phyloP scores from a whole-genome alignment of 2,888 invertebrate species.

The Cynaeus angustus region DNA sequence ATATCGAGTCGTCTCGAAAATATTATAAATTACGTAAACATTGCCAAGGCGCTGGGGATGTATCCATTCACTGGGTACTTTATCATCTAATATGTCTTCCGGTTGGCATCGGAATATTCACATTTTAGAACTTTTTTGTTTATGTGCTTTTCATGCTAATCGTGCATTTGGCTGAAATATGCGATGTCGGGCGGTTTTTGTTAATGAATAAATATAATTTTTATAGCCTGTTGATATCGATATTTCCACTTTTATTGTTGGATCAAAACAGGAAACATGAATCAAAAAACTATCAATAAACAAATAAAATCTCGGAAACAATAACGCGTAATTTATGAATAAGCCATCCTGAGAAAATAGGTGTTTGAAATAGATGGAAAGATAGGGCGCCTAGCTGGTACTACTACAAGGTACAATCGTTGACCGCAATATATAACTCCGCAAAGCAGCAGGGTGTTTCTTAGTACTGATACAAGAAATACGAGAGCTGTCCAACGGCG shows the following conservation, averaged over 20 bases:
- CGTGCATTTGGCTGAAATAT: slow-evolving; percentile 55
- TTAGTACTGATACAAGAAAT: slow-evolving; percentile 71
- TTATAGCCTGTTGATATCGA: slow-evolving; percentile 44
- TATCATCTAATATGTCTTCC: slow-evolving; percentile 69
- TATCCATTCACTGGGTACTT: slow-evolving; percentile 61
- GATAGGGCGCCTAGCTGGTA: slow-evolving; percentile 68
- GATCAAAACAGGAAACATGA: background rate
- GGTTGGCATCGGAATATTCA: slow-evolving; percentile 68
- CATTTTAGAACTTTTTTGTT: slow-evolving; percentile 67
- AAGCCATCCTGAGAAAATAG: slow-evolving; percentile 38
- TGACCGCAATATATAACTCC: slow-evolving; percentile 70
- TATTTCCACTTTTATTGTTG: slow-evolving; percentile 2
- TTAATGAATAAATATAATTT: slow-evolving; percentile 45
- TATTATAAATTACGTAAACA: slow-evolving; percentile 48
- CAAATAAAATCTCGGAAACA: slow-evolving; percentile 10
- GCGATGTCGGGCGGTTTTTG: slow-evolving; percentile 56
- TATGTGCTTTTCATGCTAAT: slow-evolving; percentile 66
- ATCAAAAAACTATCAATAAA: too few species aligned
- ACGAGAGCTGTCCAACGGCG: slow-evolving; percentile 70
- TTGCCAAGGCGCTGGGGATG: slow-evolving; percentile 59
- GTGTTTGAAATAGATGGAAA: slow-evolving; percentile 57
- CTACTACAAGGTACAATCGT: slow-evolving; percentile 67
- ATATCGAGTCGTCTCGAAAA: slow-evolving; percentile 41
- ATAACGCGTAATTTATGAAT: slow-evolving; percentile 40
- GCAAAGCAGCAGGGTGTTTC: slow-evolving; percentile 70